Evolutionary conservation across 23 tunicate species (phyloP).

Genomic region (Diplosoma virens): DNA sequence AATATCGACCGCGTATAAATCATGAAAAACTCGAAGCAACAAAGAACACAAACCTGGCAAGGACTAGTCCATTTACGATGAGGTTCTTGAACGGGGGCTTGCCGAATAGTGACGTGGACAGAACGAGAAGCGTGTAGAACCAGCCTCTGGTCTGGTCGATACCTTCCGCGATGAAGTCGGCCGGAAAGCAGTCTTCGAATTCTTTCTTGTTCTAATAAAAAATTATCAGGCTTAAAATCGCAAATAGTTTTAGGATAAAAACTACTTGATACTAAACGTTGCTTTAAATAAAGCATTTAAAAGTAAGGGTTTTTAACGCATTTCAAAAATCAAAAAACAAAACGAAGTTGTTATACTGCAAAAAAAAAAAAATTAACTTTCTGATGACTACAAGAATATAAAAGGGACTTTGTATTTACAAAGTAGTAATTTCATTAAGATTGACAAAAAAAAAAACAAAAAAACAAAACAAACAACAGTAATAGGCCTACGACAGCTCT

Average conservation of each 20-base stretch:
- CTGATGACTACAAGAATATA: not conserved
- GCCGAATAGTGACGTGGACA: constrained; percentile 84
- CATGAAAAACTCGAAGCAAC: too few species aligned
- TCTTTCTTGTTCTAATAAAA: constrained; percentile 76
- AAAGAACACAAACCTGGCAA: constrained; percentile 60
- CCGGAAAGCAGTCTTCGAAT: constrained; percentile 97
- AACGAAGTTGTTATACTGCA: too few species aligned
- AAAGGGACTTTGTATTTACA: not conserved
- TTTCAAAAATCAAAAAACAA: too few species aligned
- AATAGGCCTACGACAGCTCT: too few species aligned
- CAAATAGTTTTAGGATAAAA: not conserved
- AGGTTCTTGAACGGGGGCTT: constrained; percentile 96
- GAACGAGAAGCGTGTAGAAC: constrained; percentile 97
- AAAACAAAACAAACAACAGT: not conserved
- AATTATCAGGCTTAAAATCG: not conserved
- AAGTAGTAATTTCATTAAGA: not conserved
- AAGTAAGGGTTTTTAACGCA: too few species aligned
- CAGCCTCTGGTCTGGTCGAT: constrained; percentile 99
- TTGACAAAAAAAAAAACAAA: not conserved
- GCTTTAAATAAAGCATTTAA: too few species aligned
- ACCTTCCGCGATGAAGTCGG: constrained; percentile 98
- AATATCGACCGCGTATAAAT: too few species aligned
- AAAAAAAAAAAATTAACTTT: not conserved
- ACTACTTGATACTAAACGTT: too few species aligned
- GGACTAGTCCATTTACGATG: constrained; percentile 92